Conservation (phyloP, 2,113 vertebrate species). For the Danionella cerebrum region DNA sequence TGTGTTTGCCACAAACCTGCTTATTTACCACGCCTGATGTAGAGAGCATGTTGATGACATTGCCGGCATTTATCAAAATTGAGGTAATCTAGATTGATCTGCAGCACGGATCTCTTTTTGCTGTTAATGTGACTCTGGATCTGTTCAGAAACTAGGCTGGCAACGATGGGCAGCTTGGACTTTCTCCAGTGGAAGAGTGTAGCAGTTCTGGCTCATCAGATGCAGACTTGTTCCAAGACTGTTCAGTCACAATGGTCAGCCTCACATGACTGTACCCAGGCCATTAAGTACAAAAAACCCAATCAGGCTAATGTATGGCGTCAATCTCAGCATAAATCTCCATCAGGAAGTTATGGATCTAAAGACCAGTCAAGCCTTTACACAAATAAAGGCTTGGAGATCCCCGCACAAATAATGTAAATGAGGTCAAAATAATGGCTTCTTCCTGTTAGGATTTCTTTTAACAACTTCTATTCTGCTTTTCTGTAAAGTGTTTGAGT, state of each 20-base stretch:
- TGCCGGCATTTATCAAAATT: neutral
- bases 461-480: no score
- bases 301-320: slow-evolving; percentile 13
- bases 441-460: no score
- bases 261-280: neutral
- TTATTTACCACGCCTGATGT: neutral
- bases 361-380: neutral
- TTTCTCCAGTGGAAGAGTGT: slow-evolving; percentile 15
- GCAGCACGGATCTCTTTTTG: neutral
- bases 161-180: slow-evolving; percentile 24
- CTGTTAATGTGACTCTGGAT: slow-evolving; percentile 25
- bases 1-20: neutral
- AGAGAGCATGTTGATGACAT: slow-evolving; percentile 14
- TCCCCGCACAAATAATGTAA: no score
- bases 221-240: slow-evolving; percentile 11
- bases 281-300: slow-evolving; percentile 1
- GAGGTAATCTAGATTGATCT: slow-evolving; percentile 19
- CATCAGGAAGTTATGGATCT: neutral
- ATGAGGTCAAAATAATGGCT: no score
- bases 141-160: slow-evolving; percentile 7
- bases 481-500: no score
- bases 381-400: no score
- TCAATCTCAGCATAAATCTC: neutral
- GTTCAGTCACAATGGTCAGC: slow-evolving; percentile 5
- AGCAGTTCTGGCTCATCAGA: slow-evolving; percentile 23